Percentiles rank a stretch among this genome's conserved stretches.
phyloP scores from a whole-genome alignment of 2,888 invertebrate species.

The Pachliopta kotzebuea region DNA sequence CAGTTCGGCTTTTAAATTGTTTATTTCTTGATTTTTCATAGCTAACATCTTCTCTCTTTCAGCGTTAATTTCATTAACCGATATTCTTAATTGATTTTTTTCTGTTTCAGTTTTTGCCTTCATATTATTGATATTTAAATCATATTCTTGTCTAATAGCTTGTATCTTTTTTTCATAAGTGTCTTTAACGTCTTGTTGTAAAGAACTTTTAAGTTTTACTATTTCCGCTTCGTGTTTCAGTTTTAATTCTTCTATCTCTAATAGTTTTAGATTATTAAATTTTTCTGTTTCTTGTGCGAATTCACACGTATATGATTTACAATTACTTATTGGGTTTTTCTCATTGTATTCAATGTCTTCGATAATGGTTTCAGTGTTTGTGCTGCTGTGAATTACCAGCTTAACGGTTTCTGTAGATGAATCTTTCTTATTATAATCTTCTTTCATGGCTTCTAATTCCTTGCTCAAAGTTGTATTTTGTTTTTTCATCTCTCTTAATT shows the following conservation, averaged over 20 bases:
- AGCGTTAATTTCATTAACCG: constrained; percentile 44
- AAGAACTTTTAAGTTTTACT: constrained; percentile 45
- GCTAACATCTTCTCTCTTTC: constrained; percentile 52
- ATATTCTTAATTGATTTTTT: constrained; percentile 38
- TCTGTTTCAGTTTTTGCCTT: constrained; percentile 41
- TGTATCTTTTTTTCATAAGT: constrained; percentile 54
- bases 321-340: constrained; percentile 50
- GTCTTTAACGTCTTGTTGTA: constrained; percentile 49
- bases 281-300: constrained; percentile 51
- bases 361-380: constrained; percentile 44
- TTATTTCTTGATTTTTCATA: constrained; percentile 54
- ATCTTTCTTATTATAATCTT: constrained; percentile 40
- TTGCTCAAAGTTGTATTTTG: constrained; percentile 57
- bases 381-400: constrained; percentile 40
- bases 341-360: constrained; percentile 46
- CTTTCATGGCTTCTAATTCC: constrained; percentile 51
- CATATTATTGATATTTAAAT: constrained; percentile 46
- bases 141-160: constrained; percentile 48
- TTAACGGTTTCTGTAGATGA: constrained; percentile 43
- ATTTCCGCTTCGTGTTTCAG: constrained; percentile 57
- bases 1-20: constrained; percentile 44
- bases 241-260: constrained; percentile 57
- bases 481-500: constrained; percentile 64
- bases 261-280: constrained; percentile 49
- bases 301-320: constrained; percentile 38